Conservation (phyloP, 2,888 invertebrate species). For the Adelphocoris suturalis region DNA sequence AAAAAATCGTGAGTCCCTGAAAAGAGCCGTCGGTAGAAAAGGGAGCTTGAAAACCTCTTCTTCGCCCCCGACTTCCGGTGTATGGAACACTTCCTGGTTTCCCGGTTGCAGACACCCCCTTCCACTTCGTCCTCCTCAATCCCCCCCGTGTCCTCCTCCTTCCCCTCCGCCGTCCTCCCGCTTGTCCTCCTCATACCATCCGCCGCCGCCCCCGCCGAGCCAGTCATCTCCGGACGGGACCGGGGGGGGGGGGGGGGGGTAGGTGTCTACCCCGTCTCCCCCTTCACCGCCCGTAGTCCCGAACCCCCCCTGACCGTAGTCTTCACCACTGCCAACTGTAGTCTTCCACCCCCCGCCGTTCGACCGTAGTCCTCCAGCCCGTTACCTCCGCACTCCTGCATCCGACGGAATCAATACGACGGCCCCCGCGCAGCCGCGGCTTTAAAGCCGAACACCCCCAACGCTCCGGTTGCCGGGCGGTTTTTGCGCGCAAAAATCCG, state of each 20-base stretch:
- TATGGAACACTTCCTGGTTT: slow-evolving; percentile 72
- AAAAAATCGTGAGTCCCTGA: background rate
- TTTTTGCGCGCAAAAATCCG: slow-evolving; percentile 54
- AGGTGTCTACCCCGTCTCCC: background rate
- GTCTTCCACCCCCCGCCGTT: background rate
- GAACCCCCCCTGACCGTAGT: too few species aligned
- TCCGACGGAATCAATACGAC: slow-evolving; percentile 67
- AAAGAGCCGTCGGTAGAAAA: background rate
- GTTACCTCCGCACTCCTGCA: background rate
- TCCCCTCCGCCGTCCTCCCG: background rate
- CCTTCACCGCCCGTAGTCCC: background rate
- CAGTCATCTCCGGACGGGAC: background rate
- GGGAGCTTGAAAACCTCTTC: slow-evolving; percentile 27
- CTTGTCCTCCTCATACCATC: too few species aligned
- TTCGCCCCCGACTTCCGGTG: slow-evolving; percentile 70
- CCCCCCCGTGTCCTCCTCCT: background rate
- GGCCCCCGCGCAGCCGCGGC: slow-evolving; percentile 64
- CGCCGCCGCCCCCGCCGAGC: too few species aligned
- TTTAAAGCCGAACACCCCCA: slow-evolving; percentile 69
- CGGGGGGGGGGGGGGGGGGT: background rate
- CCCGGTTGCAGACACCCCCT: slow-evolving; percentile 69
- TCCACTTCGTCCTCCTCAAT: background rate
- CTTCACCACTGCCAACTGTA: background rate
- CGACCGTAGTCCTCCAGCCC: background rate
- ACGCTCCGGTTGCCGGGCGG: slow-evolving; percentile 30